Evolutionary conservation across 35 echinoderm and acorn worm species (phyloP).

Genomic region (Acanthaster planci): DNA sequence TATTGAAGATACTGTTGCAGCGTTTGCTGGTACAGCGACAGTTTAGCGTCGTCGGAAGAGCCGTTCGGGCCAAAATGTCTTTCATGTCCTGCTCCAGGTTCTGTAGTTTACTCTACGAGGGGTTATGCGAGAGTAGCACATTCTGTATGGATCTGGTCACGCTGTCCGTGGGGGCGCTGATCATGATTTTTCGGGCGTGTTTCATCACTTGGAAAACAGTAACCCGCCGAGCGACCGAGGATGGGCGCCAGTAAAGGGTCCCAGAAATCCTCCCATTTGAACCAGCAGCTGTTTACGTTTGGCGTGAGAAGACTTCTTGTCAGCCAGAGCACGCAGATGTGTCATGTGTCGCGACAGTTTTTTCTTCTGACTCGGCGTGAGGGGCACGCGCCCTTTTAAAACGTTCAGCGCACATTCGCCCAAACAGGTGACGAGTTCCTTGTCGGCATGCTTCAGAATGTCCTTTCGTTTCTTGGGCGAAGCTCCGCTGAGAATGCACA

Average conservation of each 20-base stretch:
- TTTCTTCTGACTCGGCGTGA: constrained; percentile 58
- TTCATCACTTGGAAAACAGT: constrained; percentile 19
- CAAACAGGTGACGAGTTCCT: constrained; percentile 43
- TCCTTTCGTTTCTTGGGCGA: constrained; percentile 43
- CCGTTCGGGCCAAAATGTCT: too few species aligned
- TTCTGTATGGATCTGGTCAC: not conserved
- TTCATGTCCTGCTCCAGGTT: constrained; percentile 44
- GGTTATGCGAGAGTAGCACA: not conserved
- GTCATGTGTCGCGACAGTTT: constrained; percentile 63
- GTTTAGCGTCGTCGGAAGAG: too few species aligned
- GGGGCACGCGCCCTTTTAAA: constrained; percentile 58
- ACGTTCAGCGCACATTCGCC: constrained; percentile 69
- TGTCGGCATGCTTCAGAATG: constrained; percentile 39
- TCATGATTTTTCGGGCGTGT: constrained; percentile 17
- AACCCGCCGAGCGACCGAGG: constrained; percentile 19
- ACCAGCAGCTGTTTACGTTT: constrained; percentile 16
- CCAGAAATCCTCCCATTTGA: constrained; percentile 56
- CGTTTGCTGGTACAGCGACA: too few species aligned
- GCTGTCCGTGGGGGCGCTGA: not conserved
- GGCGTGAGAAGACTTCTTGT: constrained; percentile 41
- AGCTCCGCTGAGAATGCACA: constrained; percentile 52
- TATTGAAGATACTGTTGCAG: too few species aligned
- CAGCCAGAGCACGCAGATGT: constrained; percentile 45
- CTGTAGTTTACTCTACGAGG: not conserved
- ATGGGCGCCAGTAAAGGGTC: constrained; percentile 21